Conservation (phyloP, 53 echinoderm and acorn worm species). For the Henricia sp. region DNA sequence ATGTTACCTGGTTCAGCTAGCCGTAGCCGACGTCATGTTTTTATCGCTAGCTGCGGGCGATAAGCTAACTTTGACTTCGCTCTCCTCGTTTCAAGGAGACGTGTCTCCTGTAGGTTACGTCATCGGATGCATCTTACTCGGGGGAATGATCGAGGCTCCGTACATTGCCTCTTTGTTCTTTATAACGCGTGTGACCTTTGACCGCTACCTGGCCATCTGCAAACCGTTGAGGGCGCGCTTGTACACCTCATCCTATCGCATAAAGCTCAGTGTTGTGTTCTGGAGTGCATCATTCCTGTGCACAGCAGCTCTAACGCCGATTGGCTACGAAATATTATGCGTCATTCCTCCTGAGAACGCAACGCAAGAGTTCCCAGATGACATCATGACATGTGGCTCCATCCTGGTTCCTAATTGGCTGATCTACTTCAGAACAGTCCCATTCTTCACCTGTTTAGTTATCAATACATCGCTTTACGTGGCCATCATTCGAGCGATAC, state of each 20-base stretch:
- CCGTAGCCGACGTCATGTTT: neutral
- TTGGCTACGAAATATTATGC: neutral
- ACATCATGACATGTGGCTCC: neutral
- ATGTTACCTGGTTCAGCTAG: constrained; percentile 19
- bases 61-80: neutral
- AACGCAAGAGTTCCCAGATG: neutral
- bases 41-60: neutral
- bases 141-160: neutral
- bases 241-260: neutral
- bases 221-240: neutral
- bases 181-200: constrained; percentile 20
- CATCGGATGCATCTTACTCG: neutral
- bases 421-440: neutral
- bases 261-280: neutral
- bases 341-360: neutral
- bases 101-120: neutral
- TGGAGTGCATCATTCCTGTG: neutral
- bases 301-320: neutral
- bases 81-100: neutral
- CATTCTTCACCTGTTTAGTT: neutral
- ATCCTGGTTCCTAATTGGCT: neutral
- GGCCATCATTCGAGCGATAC: neutral
- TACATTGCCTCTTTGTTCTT: constrained; percentile 5
- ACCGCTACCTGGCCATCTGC: constrained; percentile 33
- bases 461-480: neutral